Conservation (phyloP, 2,113 vertebrate species). For the Mixornis gularis region DNA sequence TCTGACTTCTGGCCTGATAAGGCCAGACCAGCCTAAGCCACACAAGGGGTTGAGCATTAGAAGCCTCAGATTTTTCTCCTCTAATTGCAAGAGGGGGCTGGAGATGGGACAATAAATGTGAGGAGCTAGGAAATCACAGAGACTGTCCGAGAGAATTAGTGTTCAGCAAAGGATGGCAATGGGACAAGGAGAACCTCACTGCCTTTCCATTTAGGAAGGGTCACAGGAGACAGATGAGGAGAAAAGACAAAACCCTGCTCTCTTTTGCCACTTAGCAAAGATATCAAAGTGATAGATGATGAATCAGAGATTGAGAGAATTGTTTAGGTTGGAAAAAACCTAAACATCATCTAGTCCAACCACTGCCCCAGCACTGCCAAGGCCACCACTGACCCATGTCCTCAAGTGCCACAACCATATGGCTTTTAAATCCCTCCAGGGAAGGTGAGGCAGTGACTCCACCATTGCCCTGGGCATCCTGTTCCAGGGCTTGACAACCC, state of each 20-base stretch:
- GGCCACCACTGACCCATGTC: not conserved
- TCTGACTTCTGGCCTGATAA: not conserved
- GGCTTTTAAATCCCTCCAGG: not conserved
- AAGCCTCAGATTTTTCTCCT: not conserved
- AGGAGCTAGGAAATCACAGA: not conserved
- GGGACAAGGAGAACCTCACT: not conserved
- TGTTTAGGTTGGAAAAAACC: not conserved
- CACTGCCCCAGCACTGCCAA: not conserved
- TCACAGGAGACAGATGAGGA: not conserved
- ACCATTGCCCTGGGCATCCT: not conserved
- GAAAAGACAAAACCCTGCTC: not conserved
- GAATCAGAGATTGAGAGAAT: not conserved
- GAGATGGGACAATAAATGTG: not conserved
- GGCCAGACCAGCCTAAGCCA: not conserved
- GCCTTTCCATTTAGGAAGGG: not conserved
- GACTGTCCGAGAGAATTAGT: not conserved
- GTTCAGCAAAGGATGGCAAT: not conserved
- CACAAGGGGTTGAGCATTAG: not conserved
- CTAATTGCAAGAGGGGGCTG: not conserved
- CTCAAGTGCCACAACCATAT: not conserved
- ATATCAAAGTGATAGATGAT: not conserved
- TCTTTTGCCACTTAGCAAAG: not conserved
- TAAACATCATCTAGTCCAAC: not conserved
- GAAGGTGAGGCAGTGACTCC: not conserved
- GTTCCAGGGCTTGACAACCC: not conserved